phyloP scores from a whole-genome alignment of 2,888 invertebrate genomes.

The Pherbina coryleti region DNA sequence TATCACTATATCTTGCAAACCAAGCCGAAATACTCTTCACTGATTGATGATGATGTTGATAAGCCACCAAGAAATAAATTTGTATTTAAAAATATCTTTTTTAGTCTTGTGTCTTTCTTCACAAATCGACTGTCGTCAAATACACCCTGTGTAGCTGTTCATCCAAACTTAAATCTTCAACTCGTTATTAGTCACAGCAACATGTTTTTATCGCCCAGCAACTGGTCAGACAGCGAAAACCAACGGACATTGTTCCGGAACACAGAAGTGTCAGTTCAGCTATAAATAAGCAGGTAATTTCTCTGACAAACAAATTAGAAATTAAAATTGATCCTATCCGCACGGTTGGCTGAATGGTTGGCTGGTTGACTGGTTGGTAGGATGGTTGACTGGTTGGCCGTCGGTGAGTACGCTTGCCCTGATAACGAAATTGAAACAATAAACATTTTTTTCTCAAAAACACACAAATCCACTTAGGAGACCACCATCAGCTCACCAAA shows the following conservation, averaged over 20 bases:
- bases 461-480: conserved; percentile 68
- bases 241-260: conserved; percentile 51
- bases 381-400: conserved; percentile 7
- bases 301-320: conserved; percentile 58
- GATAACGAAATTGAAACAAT: conserved; percentile 69
- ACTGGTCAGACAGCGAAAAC: background rate
- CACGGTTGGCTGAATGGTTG: conserved; percentile 18
- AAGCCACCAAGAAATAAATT: conserved; percentile 13
- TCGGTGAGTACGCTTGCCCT: conserved; percentile 43
- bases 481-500: conserved; percentile 44
- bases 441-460: conserved; percentile 65
- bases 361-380: conserved; percentile 12
- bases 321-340: conserved; percentile 57
- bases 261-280: conserved; percentile 57
- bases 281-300: conserved; percentile 55
- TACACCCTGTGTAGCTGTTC: background rate
- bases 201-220: conserved; percentile 15
- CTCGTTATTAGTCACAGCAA: conserved; percentile 26
- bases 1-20: background rate
- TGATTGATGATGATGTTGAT: conserved; percentile 22
- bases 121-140: conserved; percentile 16
- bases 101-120: background rate
- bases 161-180: background rate
- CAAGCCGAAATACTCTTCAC: conserved; percentile 4
- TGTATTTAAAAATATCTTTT: conserved; percentile 9